Evolutionary conservation across 2,888 invertebrate genomes (phyloP).

Genomic region (Candidula unifasciata): DNA sequence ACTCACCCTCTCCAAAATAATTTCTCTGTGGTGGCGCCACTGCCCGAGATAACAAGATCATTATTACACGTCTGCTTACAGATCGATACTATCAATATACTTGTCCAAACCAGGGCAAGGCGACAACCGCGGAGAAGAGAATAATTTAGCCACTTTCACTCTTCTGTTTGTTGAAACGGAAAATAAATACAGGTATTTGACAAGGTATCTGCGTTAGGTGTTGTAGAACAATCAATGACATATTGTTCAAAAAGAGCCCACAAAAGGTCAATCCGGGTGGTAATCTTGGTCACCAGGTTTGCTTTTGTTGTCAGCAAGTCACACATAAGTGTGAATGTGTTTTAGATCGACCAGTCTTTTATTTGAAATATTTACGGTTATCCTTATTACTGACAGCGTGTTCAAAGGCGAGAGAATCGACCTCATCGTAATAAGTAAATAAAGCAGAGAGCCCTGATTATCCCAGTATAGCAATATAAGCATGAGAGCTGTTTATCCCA

Average conservation of each 20-base stretch:
- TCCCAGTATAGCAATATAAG: no score
- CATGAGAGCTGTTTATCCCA: no score
- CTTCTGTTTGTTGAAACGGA: not conserved
- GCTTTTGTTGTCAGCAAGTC: not conserved
- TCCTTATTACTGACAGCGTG: no score
- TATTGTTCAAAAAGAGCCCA: constrained; percentile 7
- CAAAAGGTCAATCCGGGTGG: not conserved
- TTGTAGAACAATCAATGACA: constrained; percentile 1
- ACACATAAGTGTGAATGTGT: not conserved
- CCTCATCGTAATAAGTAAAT: no score
- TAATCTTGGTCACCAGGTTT: not conserved
- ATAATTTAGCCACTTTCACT: constrained; percentile 30
- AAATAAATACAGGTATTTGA: constrained; percentile 10
- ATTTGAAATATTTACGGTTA: no score
- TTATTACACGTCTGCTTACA: not conserved
- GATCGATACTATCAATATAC: constrained; percentile 8
- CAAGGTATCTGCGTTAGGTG: constrained; percentile 2
- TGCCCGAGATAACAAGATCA: constrained; percentile 15
- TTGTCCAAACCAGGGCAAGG: not conserved
- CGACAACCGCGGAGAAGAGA: not conserved
- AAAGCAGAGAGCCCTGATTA: no score
- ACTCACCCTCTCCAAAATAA: no score
- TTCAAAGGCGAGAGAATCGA: no score
- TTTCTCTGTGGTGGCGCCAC: no score
- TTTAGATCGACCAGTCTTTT: not conserved